Conservation (phyloP, 1,140 invertebrate genomes). For the Euwallacea fornicatus region DNA sequence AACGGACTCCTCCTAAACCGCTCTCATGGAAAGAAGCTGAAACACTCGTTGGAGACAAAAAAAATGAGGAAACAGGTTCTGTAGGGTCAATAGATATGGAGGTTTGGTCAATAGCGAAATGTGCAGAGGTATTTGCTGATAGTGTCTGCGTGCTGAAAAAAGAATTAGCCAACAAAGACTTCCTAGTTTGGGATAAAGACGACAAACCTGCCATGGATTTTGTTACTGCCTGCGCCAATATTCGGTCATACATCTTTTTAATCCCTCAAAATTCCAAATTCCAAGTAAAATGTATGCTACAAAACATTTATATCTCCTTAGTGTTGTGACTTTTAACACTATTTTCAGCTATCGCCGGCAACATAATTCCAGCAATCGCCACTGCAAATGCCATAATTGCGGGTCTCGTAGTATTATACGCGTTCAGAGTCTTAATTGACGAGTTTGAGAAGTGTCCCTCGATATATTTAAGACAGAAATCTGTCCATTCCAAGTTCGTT, state of each 20-base stretch:
- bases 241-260: conserved; percentile 88
- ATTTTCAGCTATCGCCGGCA: conserved; percentile 91
- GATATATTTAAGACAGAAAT: conserved; percentile 72
- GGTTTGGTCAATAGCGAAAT: conserved; percentile 59
- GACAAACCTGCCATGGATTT: conserved; percentile 94
- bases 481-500: conserved; percentile 53
- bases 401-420: conserved; percentile 88
- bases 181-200: conserved; percentile 97
- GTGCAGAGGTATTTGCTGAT: conserved; percentile 71
- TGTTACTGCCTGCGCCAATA: conserved; percentile 92
- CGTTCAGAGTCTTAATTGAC: conserved; percentile 77
- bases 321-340: not conserved
- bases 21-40: conserved; percentile 66
- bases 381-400: conserved; percentile 98
- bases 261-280: conserved; percentile 88
- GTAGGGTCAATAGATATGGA: conserved; percentile 47
- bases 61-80: conserved; percentile 36
- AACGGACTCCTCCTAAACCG: conserved; percentile 78
- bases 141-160: conserved; percentile 71
- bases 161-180: conserved; percentile 64
- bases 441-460: conserved; percentile 72
- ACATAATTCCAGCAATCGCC: conserved; percentile 98
- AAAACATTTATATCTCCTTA: not conserved
- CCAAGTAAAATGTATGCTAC: conserved; percentile 89
- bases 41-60: conserved; percentile 36